Evolutionary conservation across 2,113 vertebrate species (phyloP), one percentile per base, ranked within the genome.

Genomic region (Mionectes macconnelli): DNA sequence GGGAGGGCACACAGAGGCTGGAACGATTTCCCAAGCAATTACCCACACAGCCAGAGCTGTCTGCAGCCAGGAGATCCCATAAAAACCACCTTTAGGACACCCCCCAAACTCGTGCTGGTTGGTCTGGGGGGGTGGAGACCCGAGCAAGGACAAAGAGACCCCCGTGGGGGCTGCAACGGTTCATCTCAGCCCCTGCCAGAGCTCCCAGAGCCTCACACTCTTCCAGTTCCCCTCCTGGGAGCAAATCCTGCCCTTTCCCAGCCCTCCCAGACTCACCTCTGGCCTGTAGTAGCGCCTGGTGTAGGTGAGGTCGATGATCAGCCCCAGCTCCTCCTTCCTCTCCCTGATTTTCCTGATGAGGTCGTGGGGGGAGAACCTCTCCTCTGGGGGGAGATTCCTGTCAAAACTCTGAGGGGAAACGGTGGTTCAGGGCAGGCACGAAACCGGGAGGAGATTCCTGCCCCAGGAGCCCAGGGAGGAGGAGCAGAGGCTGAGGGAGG

Each of bases 281-380:
- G 97, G 96, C 1, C 91, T 83, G 62, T 99, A 99, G 97, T 99
- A 99, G 33, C 99, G 98, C 0, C 93, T 97, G 30, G 99, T 99
- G 90, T 96, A 98, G 0, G 99, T 99, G 42, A 99, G 98, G 95
- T 99, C 99, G 6, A 99, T 98, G 84, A 99, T 98, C 86, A 99
- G 69, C 22, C 99, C 99, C 33, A 99, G 98, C 8, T 99, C 98
- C 63, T 99, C 98, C 10, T 98, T 93, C 37, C 98, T 97, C 47
- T 97, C 96, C 59, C 70, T 75, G 12, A 99, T 28, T 86, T 96
- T 89, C 62, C 96, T 97, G 39, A 99, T 39, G 44, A 99, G 98
- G 66, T 99, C 98, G 40, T 57, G 94, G 3, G 97, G 98, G 1
- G 99, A 98, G 55, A 99, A 99, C 1, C 90, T 96, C 25, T 99